A percentile compares a stretch with the other conserved stretches of the same genome.
phyloP scores from a whole-genome alignment of 2,113 vertebrate genomes.

The Saguinus imperator region DNA sequence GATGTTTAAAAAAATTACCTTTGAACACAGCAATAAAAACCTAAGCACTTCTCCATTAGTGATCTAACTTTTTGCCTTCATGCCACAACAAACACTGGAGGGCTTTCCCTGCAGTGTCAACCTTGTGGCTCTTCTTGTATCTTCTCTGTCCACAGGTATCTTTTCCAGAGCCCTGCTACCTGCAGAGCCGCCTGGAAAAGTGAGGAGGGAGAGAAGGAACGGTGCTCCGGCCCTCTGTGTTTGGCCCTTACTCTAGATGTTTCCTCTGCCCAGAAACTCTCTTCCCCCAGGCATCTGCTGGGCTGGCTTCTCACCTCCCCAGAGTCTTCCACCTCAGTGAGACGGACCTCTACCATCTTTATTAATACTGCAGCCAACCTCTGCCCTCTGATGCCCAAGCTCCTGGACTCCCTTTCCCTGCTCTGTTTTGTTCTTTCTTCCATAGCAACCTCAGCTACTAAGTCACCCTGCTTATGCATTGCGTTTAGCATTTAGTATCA shows the following conservation, averaged over 20 bases:
- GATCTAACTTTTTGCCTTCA: neutral
- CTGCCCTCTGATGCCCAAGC: accelerated
- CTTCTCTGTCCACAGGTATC: neutral
- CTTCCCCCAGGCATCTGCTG: neutral
- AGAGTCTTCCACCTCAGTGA: neutral
- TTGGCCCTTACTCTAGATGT: neutral
- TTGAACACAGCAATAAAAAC: neutral
- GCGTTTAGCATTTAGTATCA: neutral
- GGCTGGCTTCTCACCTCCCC: neutral
- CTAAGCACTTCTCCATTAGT: neutral
- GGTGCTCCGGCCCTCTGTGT: neutral
- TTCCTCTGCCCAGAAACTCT: neutral
- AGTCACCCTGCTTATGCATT: neutral
- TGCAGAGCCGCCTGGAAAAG: neutral
- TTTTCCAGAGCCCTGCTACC: neutral
- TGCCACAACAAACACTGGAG: neutral
- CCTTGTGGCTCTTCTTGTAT: neutral
- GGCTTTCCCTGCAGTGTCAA: neutral
- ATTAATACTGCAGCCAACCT: neutral
- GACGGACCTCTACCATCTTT: neutral
- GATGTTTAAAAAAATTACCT: neutral
- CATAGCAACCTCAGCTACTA: neutral
- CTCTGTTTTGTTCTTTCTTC: neutral
- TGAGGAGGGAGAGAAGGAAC: neutral
- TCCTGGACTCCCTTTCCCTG: neutral